Conservation (phyloP, 2,113 vertebrate genomes). For the Oxygymnocypris stewartii region DNA sequence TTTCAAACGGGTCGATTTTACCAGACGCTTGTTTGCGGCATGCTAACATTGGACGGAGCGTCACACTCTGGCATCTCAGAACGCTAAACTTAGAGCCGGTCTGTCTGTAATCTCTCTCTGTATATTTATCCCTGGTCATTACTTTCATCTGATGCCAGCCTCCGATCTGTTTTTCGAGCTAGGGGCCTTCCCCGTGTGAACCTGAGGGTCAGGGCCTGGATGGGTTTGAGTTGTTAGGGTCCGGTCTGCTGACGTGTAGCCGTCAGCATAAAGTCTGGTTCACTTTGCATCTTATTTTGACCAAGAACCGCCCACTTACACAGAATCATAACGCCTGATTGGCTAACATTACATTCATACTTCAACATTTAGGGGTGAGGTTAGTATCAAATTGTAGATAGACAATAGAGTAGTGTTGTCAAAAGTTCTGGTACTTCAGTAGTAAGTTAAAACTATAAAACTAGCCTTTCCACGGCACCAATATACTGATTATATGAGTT, state of each 20-base stretch:
- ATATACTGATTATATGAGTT: too few species aligned
- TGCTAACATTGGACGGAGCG: neutral
- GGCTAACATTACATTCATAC: neutral
- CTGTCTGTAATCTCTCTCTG: slow-evolving; percentile 62
- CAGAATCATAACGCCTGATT: neutral
- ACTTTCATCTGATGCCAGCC: slow-evolving; percentile 64
- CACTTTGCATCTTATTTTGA: neutral
- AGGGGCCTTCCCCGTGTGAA: neutral
- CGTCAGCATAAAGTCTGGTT: neutral
- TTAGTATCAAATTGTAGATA: too few species aligned
- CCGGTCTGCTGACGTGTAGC: neutral
- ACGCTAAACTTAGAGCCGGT: slow-evolving; percentile 60
- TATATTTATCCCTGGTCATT: slow-evolving; percentile 70
- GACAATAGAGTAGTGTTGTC: too few species aligned
- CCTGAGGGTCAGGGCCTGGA: neutral
- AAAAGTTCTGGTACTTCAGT: too few species aligned
- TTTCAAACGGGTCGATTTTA: neutral
- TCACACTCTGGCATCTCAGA: slow-evolving; percentile 44
- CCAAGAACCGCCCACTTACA: neutral
- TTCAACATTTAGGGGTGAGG: too few species aligned
- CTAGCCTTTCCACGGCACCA: too few species aligned
- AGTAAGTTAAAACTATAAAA: too few species aligned
- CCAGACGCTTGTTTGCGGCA: neutral
- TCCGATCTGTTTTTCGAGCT: slow-evolving; percentile 47
- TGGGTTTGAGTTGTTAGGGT: neutral